phyloP scores from a whole-genome alignment of 2,797 vertebrate species.

The Eptatretus atami region DNA sequence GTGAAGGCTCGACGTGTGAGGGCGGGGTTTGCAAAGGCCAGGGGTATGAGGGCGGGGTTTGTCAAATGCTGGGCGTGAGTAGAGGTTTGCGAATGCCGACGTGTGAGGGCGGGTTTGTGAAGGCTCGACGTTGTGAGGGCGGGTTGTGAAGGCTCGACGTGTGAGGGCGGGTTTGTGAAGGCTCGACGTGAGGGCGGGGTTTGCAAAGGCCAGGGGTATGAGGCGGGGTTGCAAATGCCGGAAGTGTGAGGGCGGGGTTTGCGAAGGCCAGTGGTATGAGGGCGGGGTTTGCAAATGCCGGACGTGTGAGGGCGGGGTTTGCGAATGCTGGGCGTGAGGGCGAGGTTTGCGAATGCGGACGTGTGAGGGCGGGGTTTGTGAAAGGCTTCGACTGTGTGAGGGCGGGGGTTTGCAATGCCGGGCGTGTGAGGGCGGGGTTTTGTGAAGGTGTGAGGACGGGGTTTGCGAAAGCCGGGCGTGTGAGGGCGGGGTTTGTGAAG shows the following conservation, averaged over 20 bases:
- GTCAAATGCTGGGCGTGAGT: too few relatives aligned
- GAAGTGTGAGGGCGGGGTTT: background rate
- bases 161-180: background rate
- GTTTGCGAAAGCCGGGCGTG: conserved; percentile 9
- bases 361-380: conserved; percentile 9
- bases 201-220: background rate
- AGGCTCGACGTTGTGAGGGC: too few relatives aligned
- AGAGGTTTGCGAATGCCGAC: too few relatives aligned
- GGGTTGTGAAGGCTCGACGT: too few relatives aligned
- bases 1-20: background rate
- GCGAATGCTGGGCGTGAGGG: conserved; percentile 6
- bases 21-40: background rate
- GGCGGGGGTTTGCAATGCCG: too few relatives aligned
- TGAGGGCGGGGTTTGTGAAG: conserved; percentile 5
- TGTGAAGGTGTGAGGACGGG: conserved; percentile 4
- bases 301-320: background rate
- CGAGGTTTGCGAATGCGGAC: conserved; percentile 5
- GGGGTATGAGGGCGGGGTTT: background rate
- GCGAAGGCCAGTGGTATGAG: too few relatives aligned
- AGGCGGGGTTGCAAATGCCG: background rate
- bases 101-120: too few relatives aligned
- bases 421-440: too few relatives aligned
- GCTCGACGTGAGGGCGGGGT: background rate
- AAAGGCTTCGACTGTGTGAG: conserved; percentile 9
- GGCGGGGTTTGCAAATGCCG: background rate